phyloP scores from a whole-genome alignment of 2,888 invertebrate genomes.

The Scaptomyza caliginosa region DNA sequence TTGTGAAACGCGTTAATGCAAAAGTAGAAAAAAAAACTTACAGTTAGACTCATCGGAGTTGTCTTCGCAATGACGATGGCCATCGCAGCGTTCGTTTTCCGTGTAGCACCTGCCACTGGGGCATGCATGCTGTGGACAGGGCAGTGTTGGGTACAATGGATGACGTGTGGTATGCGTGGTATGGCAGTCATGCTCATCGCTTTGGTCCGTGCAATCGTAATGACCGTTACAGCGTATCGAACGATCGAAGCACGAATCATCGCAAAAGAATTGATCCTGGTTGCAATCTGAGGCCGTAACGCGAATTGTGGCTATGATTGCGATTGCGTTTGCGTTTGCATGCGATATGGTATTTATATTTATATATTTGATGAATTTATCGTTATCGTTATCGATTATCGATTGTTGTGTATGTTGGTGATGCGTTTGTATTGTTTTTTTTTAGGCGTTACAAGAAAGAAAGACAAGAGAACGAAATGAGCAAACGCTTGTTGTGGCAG shows the following conservation, averaged over 20 bases:
- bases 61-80: conserved; percentile 86
- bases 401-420: conserved; percentile 13
- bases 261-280: conserved; percentile 85
- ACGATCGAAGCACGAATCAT: conserved; percentile 87
- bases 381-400: conserved; percentile 15
- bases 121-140: conserved; percentile 85
- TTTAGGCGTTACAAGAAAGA: conserved; percentile 45
- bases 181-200: conserved; percentile 85
- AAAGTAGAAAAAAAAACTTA: conserved; percentile 79
- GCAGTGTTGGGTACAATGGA: conserved; percentile 44
- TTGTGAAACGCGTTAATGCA: conserved; percentile 24
- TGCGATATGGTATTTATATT: conserved; percentile 21
- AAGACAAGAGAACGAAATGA: conserved; percentile 53
- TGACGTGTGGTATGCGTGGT: conserved; percentile 46
- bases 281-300: conserved; percentile 79
- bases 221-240: conserved; percentile 87
- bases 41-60: conserved; percentile 87
- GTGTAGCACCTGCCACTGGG: conserved; percentile 85
- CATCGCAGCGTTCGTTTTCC: conserved; percentile 85
- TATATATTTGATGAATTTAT: conserved; percentile 18
- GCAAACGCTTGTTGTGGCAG: conserved; percentile 29
- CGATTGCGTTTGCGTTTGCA: conserved; percentile 19
- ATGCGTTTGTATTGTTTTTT: conserved; percentile 7
- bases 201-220: conserved; percentile 86
- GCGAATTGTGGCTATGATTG: conserved; percentile 68